Percentiles rank a stretch among this genome's conserved stretches.
phyloP scores from a whole-genome alignment of 2,888 invertebrate species.

The Troides oblongomaculatus region DNA sequence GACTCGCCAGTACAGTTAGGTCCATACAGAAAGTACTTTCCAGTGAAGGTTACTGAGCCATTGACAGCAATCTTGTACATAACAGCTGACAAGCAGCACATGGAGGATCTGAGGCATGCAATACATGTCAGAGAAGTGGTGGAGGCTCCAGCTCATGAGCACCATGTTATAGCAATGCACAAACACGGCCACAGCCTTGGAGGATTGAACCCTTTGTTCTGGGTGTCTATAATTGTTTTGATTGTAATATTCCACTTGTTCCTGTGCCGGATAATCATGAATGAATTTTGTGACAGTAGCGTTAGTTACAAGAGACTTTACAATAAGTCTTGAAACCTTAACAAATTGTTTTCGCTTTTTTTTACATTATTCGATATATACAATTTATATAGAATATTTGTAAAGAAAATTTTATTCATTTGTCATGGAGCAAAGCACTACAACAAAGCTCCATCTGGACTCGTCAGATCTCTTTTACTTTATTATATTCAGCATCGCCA shows the following conservation, averaged over 20 bases:
- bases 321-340: conserved; percentile 81
- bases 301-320: conserved; percentile 85
- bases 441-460: no score
- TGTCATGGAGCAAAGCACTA: no score
- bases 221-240: conserved; percentile 93
- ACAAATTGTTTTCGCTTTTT: background rate
- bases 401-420: no score
- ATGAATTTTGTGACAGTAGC: conserved; percentile 89
- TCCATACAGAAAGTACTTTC: conserved; percentile 85
- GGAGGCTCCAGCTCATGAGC: conserved; percentile 94
- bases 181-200: conserved; percentile 94
- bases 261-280: conserved; percentile 93
- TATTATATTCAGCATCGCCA: no score
- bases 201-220: conserved; percentile 93
- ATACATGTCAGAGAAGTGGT: conserved; percentile 91
- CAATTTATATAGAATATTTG: background rate
- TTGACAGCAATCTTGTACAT: conserved; percentile 94
- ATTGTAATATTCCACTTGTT: conserved; percentile 96
- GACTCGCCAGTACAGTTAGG: conserved; percentile 89
- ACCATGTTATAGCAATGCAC: conserved; percentile 93
- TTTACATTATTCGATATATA: background rate
- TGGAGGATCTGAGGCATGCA: conserved; percentile 93
- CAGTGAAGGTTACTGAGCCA: conserved; percentile 94
- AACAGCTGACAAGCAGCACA: conserved; percentile 92
- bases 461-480: no score